Evolutionary conservation across 1,140 invertebrate genomes (phyloP).

Genomic region (Drosophila willistoni): DNA sequence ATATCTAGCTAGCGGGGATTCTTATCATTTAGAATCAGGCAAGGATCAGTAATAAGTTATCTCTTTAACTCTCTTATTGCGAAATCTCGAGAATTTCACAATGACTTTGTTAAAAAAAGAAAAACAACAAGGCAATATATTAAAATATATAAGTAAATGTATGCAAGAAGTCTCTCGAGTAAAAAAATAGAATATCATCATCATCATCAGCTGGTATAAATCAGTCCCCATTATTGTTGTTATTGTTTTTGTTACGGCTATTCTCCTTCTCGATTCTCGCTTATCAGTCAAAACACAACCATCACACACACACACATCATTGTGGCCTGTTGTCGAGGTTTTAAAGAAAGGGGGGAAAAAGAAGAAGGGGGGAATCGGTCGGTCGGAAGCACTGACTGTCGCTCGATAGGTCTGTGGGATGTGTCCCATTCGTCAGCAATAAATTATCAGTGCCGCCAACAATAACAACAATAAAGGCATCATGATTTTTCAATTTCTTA

Average conservation of each 20-base stretch:
- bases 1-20: neutral
- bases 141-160: neutral
- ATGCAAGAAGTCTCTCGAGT: neutral
- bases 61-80: neutral
- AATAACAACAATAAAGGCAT: neutral
- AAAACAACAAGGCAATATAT: neutral
- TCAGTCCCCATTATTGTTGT: slow-evolving; percentile 34
- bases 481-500: slow-evolving; percentile 2
- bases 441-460: slow-evolving; percentile 7
- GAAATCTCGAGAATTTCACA: slow-evolving; percentile 5
- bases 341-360: neutral
- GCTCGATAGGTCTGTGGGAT: neutral
- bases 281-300: slow-evolving; percentile 32
- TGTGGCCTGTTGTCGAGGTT: slow-evolving; percentile 43
- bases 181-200: slow-evolving; percentile 23
- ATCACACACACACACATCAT: slow-evolving; percentile 27
- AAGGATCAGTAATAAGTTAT: neutral
- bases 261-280: neutral
- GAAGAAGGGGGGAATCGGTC: neutral
- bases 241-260: neutral
- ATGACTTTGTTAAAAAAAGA: neutral
- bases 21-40: slow-evolving; percentile 1
- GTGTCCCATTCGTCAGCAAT: slow-evolving; percentile 7
- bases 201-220: slow-evolving; percentile 56
- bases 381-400: neutral